Evolutionary conservation across 2,888 invertebrate species (phyloP).

Genomic region (Morpho achilles): DNA sequence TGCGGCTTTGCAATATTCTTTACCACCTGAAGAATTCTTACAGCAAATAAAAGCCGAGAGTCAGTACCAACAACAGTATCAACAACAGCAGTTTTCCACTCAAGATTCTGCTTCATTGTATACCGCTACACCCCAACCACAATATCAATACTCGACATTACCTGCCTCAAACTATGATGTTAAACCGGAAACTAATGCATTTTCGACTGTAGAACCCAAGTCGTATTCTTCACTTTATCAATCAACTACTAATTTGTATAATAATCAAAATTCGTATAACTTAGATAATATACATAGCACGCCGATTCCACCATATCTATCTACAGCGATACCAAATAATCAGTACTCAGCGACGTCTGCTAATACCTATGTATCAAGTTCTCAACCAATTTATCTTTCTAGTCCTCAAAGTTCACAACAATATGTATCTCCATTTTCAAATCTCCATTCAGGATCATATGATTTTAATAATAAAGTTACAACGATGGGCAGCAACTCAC

Average conservation of each 20-base stretch:
- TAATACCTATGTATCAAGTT: conserved; percentile 61
- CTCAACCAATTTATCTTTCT: conserved; percentile 61
- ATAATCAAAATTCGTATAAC: conserved; percentile 46
- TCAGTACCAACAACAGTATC: conserved; percentile 48
- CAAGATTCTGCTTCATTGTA: conserved; percentile 56
- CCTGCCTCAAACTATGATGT: conserved; percentile 50
- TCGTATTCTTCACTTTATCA: conserved; percentile 47
- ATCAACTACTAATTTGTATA: conserved; percentile 50
- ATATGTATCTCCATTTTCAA: conserved; percentile 60
- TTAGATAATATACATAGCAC: conserved; percentile 57
- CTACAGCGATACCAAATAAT: conserved; percentile 53
- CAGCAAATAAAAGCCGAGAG: conserved; percentile 65
- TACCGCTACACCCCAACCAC: conserved; percentile 65
- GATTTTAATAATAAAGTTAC: conserved; percentile 51
- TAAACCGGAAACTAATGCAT: conserved; percentile 50
- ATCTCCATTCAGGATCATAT: conserved; percentile 55
- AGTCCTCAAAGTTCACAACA: conserved; percentile 58
- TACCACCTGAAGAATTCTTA: conserved; percentile 71
- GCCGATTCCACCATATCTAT: conserved; percentile 54
- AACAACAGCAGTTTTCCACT: conserved; percentile 43
- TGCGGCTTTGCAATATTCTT: conserved; percentile 67
- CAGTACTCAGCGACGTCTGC: conserved; percentile 59
- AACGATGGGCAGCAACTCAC: conserved; percentile 46
- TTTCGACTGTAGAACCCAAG: conserved; percentile 51
- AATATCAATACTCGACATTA: conserved; percentile 61